Conservation (phyloP, 2,113 vertebrate species). For the Tachuris rubrigastra region DNA sequence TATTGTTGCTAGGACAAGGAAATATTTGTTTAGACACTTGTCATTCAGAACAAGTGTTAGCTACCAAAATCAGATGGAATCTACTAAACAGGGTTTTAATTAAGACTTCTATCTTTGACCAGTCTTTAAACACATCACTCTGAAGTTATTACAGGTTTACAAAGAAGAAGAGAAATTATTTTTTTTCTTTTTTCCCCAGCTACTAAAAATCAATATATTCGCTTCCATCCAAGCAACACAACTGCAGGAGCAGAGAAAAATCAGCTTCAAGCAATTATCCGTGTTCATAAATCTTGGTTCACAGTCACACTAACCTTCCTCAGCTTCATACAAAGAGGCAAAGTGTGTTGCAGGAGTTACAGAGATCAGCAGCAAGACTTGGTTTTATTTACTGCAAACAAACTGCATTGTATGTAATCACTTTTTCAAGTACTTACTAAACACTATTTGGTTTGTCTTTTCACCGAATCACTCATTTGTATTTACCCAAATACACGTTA, state of each 20-base stretch:
- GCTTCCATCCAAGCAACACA: neutral
- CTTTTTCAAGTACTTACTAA: neutral
- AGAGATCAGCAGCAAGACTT: neutral
- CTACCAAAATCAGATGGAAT: neutral
- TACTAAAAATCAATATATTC: neutral
- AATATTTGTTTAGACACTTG: neutral
- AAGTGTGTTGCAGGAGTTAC: neutral
- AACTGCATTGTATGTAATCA: neutral
- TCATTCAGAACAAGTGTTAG: neutral
- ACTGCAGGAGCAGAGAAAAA: neutral
- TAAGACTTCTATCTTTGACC: neutral
- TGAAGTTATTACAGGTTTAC: neutral
- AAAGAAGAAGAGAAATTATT: neutral
- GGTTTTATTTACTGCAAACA: neutral
- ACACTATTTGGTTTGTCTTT: neutral
- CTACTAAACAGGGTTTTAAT: neutral
- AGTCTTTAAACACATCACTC: neutral
- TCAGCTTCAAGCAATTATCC: conserved; percentile 4
- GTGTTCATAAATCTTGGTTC: conserved; percentile 7
- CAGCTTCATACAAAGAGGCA: neutral
- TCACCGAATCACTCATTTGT: neutral
- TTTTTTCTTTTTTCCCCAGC: neutral
- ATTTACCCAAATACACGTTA: neutral
- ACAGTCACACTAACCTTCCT: neutral
- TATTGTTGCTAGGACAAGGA: neutral